These are phyloP conservation scores for Oncorhynchus clarkii DNA, from an alignment of 2,113 vertebrate genomes.

Conservation along the genomic window DNA sequence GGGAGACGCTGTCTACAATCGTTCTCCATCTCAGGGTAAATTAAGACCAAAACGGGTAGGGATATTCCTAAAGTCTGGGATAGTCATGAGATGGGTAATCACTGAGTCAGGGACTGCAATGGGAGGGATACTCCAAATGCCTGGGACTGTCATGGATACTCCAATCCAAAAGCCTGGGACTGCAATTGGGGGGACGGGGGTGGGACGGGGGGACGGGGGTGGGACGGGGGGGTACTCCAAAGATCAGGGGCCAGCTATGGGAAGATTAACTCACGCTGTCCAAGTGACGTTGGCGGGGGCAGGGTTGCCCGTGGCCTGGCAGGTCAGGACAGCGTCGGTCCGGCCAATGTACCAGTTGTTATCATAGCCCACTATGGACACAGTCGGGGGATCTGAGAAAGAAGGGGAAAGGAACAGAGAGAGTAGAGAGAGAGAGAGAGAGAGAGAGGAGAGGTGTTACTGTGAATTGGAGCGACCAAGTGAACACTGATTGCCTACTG, in stretches of 20 bases:
- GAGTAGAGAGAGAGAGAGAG: not conserved
- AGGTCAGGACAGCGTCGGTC: conserved; percentile 67
- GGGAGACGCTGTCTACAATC: no score
- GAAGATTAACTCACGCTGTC: conserved; percentile 75
- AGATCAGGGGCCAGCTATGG: not conserved
- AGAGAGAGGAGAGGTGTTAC: not conserved
- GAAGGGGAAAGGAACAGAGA: not conserved
- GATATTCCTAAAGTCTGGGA: no score
- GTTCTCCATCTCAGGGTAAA: no score
- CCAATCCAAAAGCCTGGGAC: no score
- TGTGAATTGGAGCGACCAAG: not conserved
- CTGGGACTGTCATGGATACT: no score
- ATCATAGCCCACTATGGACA: conserved; percentile 81
- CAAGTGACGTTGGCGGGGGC: conserved; percentile 69
- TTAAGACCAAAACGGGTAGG: no score
- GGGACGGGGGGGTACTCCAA: no score
- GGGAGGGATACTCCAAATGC: no score
- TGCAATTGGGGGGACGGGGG: no score
- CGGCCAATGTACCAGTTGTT: conserved; percentile 84
- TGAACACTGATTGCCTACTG: not conserved
- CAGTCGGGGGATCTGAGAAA: conserved; percentile 74
- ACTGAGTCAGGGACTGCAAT: no score
- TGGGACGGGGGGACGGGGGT: no score
- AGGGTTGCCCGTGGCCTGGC: conserved; percentile 76
- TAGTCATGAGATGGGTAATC: no score